Percentiles rank a stretch among this genome's conserved stretches.
phyloP scores from a whole-genome alignment of 2,797 vertebrate genomes.

The Rhyacichthys aspro region DNA sequence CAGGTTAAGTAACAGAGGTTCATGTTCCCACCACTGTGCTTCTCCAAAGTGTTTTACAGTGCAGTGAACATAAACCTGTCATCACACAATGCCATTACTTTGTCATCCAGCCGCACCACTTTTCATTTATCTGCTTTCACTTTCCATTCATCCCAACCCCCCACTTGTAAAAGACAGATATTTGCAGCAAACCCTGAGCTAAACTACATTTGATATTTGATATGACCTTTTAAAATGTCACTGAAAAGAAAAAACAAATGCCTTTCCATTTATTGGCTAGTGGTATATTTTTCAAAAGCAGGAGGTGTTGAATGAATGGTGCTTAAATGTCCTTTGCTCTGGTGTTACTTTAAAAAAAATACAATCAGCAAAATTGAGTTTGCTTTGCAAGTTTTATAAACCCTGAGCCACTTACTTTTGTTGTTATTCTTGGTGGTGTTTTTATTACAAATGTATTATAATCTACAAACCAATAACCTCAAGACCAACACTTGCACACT shows the following conservation, averaged over 20 bases:
- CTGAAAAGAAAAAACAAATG: not conserved
- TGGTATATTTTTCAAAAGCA: too few species aligned
- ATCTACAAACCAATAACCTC: too few species aligned
- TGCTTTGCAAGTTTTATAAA: too few species aligned
- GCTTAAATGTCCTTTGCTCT: too few species aligned
- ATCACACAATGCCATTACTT: slow-evolving; percentile 60
- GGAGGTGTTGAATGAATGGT: too few species aligned
- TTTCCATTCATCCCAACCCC: slow-evolving; percentile 7
- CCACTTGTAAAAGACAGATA: slow-evolving; percentile 2
- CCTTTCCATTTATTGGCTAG: not conserved
- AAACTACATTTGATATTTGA: slow-evolving; percentile 7
- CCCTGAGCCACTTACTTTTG: too few species aligned
- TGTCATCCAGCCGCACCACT: slow-evolving; percentile 53
- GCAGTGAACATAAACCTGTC: slow-evolving; percentile 62
- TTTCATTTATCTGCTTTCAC: slow-evolving; percentile 44
- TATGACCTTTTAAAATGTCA: slow-evolving; percentile 16
- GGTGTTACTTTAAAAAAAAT: too few species aligned
- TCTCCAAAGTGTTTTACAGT: slow-evolving; percentile 50
- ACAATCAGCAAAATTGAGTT: too few species aligned
- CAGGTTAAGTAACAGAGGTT: slow-evolving; percentile 9
- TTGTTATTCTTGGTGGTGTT: too few species aligned
- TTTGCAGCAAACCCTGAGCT: not conserved
- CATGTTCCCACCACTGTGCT: not conserved
- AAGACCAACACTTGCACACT: too few species aligned
- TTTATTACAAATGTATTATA: too few species aligned